Conservation (phyloP, 2,113 vertebrate species). For the Poecilia latipinna region DNA sequence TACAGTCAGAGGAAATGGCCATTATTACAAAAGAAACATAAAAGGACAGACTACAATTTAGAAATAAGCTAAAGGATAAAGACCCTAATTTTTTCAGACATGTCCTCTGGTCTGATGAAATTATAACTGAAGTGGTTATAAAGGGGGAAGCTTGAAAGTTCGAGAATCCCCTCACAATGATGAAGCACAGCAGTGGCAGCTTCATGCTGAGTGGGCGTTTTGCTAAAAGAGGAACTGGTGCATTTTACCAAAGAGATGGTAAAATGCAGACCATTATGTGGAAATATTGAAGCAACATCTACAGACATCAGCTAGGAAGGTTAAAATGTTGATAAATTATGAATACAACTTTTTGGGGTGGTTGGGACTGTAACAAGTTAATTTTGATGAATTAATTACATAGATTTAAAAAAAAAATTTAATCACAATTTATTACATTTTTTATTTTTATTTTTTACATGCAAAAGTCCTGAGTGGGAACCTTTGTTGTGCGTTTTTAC, state of each 20-base stretch:
- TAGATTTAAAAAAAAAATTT: no score
- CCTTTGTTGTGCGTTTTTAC: no score
- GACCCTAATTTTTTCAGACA: neutral
- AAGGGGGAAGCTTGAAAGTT: neutral
- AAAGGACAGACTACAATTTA: neutral
- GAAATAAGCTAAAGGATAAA: neutral
- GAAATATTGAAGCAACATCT: neutral
- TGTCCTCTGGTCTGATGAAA: neutral
- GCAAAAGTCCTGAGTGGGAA: no score
- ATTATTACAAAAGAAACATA: neutral
- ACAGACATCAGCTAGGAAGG: neutral
- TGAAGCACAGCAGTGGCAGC: neutral
- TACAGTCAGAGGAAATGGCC: no score
- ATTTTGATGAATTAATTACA: no score
- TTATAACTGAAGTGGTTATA: neutral
- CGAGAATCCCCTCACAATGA: neutral
- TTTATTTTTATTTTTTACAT: no score
- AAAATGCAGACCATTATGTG: neutral
- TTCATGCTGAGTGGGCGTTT: neutral
- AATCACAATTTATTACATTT: no score
- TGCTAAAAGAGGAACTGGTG: neutral
- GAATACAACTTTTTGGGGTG: neutral
- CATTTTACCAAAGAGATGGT: neutral
- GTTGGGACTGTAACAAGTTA: no score
- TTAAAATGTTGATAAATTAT: neutral